Conservation (phyloP, 2,888 invertebrate species). For the Rhagium mordax region DNA sequence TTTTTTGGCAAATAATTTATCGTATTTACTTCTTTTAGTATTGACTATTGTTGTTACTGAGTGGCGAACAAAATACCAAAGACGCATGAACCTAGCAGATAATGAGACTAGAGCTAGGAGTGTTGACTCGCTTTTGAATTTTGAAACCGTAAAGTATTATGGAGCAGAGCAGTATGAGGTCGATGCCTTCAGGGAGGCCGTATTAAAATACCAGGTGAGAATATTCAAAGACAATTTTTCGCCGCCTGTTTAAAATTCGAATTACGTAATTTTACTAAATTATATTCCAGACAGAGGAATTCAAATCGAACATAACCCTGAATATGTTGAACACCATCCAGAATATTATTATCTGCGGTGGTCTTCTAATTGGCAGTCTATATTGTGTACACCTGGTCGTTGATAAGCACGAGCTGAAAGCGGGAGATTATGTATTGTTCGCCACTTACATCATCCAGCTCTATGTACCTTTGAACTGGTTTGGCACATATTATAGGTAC, state of each 20-base stretch:
- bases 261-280: too few relatives aligned
- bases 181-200: conserved; percentile 86
- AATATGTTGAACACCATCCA: conserved; percentile 93
- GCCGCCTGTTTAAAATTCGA: too few relatives aligned
- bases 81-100: conserved; percentile 95
- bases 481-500: conserved; percentile 97
- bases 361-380: conserved; percentile 89
- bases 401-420: conserved; percentile 77
- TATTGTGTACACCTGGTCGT: conserved; percentile 92
- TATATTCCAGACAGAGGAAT: conserved; percentile 86
- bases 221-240: too few relatives aligned
- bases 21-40: conserved; percentile 71
- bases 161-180: conserved; percentile 96
- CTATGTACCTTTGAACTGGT: conserved; percentile 97
- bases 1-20: neutral
- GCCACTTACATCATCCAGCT: conserved; percentile 95
- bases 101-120: conserved; percentile 93
- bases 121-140: conserved; percentile 97
- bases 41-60: conserved; percentile 94
- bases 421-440: conserved; percentile 97
- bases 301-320: conserved; percentile 87
- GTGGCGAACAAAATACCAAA: conserved; percentile 96
- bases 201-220: conserved; percentile 85
- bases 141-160: conserved; percentile 99
- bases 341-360: conserved; percentile 90